Base-by-base conservation (phyloP, 2,888 invertebrate species). In the Perizoma affinitatum region DNA sequence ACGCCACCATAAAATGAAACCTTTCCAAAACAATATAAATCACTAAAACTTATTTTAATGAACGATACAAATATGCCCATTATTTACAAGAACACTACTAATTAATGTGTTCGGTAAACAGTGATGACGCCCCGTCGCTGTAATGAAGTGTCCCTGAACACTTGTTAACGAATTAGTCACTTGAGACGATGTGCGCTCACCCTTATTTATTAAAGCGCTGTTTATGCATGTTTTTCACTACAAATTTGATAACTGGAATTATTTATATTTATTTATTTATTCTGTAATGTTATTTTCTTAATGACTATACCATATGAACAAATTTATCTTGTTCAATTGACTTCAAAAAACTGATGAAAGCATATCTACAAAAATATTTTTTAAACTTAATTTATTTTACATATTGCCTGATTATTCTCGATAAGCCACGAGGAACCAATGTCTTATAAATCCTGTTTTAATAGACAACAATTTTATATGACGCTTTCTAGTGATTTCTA, bases 131-230 rank as follows among this genome's bases (percentile, higher is more conserved):
- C 89, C 87, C 87, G 81, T 86, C 78, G 72, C 75, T 69, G 81
- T 86, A 88, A 89, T 88, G 86, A 88, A 84, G 80, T 84, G 82
- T 83, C 83, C 80, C 82, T 65, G 78, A 83, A 86, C 87, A 86
- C 87, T 90, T 88, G 90, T 88, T 88, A 87, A 88, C 87, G 79
- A 88, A 92, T 90, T 88, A 88, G 82, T 87, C 87, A 84, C 80
- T 69, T 68, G 79, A 82, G 80, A 86, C 77, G 71, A 80, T 86
- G 84, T 84, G 79, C 69, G 71, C 73, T 75, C 73, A 72, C 79
- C 83, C 79, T 87, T 83, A 87, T 86, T 86, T 84, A 86, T 55
- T 47, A 35, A 84, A 79, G 76, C 75, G 61, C 10, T 40, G 33
- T 40, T 6, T 54, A 47, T 34, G 54, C 45, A 46, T 11, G 43